A percentile compares a stretch with the other conserved stretches of the same genome.
Conservation (phyloP, 2,888 invertebrate species). For the Phyto melanocephala region DNA sequence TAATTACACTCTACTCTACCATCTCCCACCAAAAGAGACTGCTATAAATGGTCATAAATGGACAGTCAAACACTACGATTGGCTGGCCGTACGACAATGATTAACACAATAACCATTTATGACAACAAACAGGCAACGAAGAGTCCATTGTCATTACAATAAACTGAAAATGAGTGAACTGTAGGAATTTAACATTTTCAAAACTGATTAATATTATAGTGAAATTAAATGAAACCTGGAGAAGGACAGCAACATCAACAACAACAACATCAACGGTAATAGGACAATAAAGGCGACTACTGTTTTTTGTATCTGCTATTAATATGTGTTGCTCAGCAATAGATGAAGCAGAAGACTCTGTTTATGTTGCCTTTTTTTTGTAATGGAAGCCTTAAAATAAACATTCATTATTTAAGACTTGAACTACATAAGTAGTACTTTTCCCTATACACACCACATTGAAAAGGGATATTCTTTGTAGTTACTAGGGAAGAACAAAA, state of each 20-base stretch:
- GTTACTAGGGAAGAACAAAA: not conserved
- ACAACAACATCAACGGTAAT: not conserved
- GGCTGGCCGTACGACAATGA: conserved; percentile 26
- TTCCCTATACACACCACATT: not conserved
- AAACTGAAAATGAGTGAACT: conserved; percentile 63
- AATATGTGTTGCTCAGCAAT: not conserved
- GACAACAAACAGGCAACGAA: conserved; percentile 57
- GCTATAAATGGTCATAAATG: conserved; percentile 21
- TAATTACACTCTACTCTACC: not conserved
- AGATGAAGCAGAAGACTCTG: not conserved
- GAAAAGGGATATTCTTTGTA: conserved; percentile 41
- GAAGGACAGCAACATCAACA: not conserved
- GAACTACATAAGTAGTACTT: not conserved
- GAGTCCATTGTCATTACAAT: conserved; percentile 63
- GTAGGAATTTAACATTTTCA: conserved; percentile 51
- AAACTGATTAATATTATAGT: conserved; percentile 60
- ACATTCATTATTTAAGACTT: conserved; percentile 15
- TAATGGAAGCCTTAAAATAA: conserved; percentile 17
- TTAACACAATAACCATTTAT: conserved; percentile 64
- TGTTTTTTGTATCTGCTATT: not conserved
- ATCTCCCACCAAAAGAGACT: not conserved
- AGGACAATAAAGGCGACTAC: not conserved
- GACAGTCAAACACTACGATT: not conserved
- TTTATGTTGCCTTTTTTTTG: not conserved
- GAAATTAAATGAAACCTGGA: conserved; percentile 30